phyloP scores from a whole-genome alignment of 92 coral and sea anemone species.

The Porites cylindrica region DNA sequence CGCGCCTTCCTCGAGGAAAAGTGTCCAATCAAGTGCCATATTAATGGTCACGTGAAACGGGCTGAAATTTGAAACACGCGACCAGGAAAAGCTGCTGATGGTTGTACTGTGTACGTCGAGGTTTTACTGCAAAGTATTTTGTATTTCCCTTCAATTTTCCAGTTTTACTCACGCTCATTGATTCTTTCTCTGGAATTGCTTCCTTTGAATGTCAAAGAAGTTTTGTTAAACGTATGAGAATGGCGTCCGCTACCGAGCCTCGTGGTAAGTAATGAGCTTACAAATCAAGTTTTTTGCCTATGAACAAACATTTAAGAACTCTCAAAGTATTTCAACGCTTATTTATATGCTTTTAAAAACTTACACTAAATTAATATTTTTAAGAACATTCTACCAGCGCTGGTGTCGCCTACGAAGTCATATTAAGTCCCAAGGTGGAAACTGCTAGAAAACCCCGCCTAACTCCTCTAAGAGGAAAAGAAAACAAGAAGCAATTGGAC shows the following conservation, averaged over 20 bases:
- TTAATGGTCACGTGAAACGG: slow-evolving; percentile 11
- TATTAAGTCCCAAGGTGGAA: slow-evolving; percentile 80
- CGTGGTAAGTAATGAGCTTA: slow-evolving; percentile 14
- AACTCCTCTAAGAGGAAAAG: slow-evolving; percentile 85
- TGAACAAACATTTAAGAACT: background rate
- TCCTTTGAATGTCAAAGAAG: background rate
- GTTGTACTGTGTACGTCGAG: background rate
- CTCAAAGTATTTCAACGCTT: background rate
- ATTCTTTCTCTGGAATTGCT: background rate
- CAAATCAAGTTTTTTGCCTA: background rate
- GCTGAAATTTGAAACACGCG: slow-evolving; percentile 34
- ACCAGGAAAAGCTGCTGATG: background rate
- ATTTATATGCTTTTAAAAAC: too few relatives aligned
- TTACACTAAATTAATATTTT: background rate
- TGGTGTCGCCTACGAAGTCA: slow-evolving; percentile 79
- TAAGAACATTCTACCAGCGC: slow-evolving; percentile 17
- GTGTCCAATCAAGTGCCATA: slow-evolving; percentile 25
- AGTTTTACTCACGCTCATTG: too few relatives aligned
- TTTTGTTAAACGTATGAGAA: slow-evolving; percentile 1
- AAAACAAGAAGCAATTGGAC: slow-evolving; percentile 74
- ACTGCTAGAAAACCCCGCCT: slow-evolving; percentile 87
- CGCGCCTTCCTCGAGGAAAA: background rate
- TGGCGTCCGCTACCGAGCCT: slow-evolving; percentile 22
- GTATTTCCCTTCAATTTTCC: background rate
- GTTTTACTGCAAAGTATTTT: background rate